These are phyloP conservation scores for Brienomyrus brachyistius DNA, from an alignment of 2,113 vertebrate genomes.

Conservation along the genomic window DNA sequence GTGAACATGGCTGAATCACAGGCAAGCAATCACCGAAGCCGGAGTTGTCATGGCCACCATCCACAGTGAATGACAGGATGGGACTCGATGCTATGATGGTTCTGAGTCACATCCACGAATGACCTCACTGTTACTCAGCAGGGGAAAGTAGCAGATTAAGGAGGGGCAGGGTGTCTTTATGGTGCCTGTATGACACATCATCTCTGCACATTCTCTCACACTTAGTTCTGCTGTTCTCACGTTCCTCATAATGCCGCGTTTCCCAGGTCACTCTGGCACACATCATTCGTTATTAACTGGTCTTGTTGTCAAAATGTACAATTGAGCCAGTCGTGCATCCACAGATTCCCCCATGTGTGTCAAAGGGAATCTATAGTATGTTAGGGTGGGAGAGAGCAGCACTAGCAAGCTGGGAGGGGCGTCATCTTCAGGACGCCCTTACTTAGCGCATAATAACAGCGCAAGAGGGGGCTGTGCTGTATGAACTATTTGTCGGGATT, in stretches of 20 bases:
- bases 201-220: neutral
- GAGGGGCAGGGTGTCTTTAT: neutral
- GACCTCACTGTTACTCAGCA: neutral
- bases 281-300: neutral
- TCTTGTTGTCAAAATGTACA: neutral
- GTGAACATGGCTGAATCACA: neutral
- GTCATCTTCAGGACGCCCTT: neutral
- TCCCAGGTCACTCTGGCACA: neutral
- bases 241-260: neutral
- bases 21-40: neutral
- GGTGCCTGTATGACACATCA: neutral
- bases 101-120: neutral
- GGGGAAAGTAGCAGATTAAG: neutral
- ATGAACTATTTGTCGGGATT: neutral
- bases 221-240: neutral
- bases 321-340: neutral
- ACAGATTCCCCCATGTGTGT: neutral
- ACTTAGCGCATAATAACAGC: neutral
- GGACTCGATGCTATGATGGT: neutral
- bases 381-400: neutral
- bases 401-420: neutral
- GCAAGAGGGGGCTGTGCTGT: neutral
- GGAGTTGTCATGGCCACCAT: neutral
- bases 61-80: neutral
- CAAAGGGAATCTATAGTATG: neutral